Evolutionary conservation across 1,140 invertebrate genomes (phyloP), one percentile per base, ranked within the genome.

Genomic region (Heliconius hewitsoni): DNA sequence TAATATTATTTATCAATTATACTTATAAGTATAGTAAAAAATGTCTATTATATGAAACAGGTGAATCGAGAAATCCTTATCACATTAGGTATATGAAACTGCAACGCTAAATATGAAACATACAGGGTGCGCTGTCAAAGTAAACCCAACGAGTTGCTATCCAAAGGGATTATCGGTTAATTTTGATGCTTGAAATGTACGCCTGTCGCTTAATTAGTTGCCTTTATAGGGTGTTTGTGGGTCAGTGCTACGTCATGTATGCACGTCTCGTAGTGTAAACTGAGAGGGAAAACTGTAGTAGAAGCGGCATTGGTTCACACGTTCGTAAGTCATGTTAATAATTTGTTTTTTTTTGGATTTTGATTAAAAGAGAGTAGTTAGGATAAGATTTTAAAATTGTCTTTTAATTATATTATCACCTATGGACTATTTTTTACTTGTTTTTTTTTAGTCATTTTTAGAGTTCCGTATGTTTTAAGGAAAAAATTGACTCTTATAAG

Each of bases 131-230:
- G 27, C 60, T 66, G 39, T 71, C 50, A 71, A 52, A 52, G 75
- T 46, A 71, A 52, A 73, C 66, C 75, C 37, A 73, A 71, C 72
- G 60, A 66, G 60, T 30, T 66, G 60, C 60, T 66, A 83, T 83
- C 79, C 85, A 84, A 86, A 87, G 82, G 79, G 80, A 86, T 88
- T 87, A 86, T 81, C 82, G 81, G 82, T 84, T 85, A 84, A 89
- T 85, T 86, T 81, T 82, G 84, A 79, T 81, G 83, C 83, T 85
- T 80, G 72, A 79, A 81, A 82, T 83, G 83, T 80, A 82, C 80
- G 81, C 80, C 82, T 84, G 87, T 82, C 83, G 83, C 84, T 90
- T 92, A 90, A 92, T 92, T 92, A 90, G 85, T 81, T 78, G 84
- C 87, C 83, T 88, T 90, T 91, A 90, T 87, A 86, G 87, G 81